Conservation (phyloP, 2,797 vertebrate species). For the Lutjanus argentimaculatus region DNA sequence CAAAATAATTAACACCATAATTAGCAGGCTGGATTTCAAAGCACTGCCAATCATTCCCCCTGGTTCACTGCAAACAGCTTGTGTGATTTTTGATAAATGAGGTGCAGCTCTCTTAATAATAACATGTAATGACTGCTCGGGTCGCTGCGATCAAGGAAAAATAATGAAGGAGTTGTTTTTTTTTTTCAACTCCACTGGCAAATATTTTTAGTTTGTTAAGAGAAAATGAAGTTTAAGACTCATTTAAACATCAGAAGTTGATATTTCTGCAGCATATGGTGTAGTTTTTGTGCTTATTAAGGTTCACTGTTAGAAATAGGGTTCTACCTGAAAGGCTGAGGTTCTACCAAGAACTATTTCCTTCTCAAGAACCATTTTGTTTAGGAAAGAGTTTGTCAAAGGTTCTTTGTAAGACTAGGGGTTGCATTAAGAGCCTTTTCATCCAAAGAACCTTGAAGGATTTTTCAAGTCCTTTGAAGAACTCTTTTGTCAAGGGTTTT, state of each 20-base stretch:
- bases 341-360: no score
- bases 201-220: not conserved
- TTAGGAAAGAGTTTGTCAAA: no score
- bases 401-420: no score
- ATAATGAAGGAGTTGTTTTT: not conserved
- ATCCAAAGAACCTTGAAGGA: no score
- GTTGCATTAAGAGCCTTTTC: no score
- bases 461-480: no score
- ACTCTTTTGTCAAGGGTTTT: no score
- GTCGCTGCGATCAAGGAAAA: conserved; percentile 17
- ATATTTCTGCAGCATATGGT: not conserved
- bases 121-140: not conserved
- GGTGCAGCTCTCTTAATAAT: conserved; percentile 17
- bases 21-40: conserved; percentile 16
- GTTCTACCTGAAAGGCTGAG: no score
- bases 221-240: not conserved
- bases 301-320: no score
- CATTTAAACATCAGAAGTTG: not conserved
- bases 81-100: conserved; percentile 25
- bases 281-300: conserved; percentile 16
- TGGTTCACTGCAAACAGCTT: conserved; percentile 12
- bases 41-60: conserved; percentile 2
- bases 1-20: conserved; percentile 22
- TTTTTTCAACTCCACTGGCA: not conserved
- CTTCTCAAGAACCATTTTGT: no score